phyloP scores from a whole-genome alignment of 2,888 invertebrate genomes.

The Standfussiana lucernea region DNA sequence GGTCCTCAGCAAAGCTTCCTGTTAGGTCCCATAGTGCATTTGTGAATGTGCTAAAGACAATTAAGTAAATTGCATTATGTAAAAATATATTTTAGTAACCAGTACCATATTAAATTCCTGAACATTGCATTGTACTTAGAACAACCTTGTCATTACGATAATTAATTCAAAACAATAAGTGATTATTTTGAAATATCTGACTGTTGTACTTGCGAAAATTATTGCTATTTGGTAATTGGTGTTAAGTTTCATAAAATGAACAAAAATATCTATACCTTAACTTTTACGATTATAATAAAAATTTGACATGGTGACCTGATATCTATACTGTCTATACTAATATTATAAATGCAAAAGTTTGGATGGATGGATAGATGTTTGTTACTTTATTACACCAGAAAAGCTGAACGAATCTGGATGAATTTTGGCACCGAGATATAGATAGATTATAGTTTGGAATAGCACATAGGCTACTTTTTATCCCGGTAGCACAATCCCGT shows the following conservation, averaged over 20 bases:
- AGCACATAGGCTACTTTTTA: too few species aligned
- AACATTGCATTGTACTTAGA: not conserved
- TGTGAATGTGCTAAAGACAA: constrained; percentile 92
- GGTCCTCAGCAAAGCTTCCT: constrained; percentile 96
- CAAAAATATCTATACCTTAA: not conserved
- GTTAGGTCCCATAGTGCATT: constrained; percentile 97
- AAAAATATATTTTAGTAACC: not conserved
- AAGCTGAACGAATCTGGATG: too few species aligned
- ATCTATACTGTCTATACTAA: not conserved
- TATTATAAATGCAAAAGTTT: too few species aligned
- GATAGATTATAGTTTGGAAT: too few species aligned
- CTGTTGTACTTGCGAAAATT: not conserved
- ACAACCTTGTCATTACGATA: constrained; percentile 22
- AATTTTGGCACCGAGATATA: too few species aligned
- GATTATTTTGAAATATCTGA: constrained; percentile 7
- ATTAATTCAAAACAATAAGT: constrained; percentile 25
- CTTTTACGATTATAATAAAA: not conserved
- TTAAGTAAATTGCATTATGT: not conserved
- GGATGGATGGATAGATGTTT: too few species aligned
- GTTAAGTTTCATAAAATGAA: not conserved
- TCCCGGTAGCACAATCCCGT: too few species aligned
- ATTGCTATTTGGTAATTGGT: not conserved
- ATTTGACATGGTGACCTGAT: constrained; percentile 4
- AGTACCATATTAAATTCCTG: constrained; percentile 5
- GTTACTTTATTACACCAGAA: not conserved